Evolutionary conservation across 2,888 invertebrate genomes (phyloP), one percentile per base, ranked within the genome.

Genomic region (Glaucopsyche alexis): DNA sequence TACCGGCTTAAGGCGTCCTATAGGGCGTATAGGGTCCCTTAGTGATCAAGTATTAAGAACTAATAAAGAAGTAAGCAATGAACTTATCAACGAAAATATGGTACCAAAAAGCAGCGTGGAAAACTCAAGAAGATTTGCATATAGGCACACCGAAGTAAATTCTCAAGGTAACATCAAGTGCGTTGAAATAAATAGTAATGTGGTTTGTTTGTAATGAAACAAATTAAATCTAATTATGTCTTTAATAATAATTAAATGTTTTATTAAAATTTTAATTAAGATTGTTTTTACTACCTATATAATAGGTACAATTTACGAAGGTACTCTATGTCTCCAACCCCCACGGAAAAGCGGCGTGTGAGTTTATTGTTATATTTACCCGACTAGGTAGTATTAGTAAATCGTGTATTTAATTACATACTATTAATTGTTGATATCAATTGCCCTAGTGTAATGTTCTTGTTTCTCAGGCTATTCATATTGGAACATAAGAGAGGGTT

Each of bases 141-240:
- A 60, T 60, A 60, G 19, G 29, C 49, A 69, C 14, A 11, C 16
- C 8, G 40, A 55, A 7, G 19, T 6, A 11, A 55, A 71, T 55
- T 42, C n/a, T 16, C 55, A 45, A 16, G 8, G 72, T 42, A 52
- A 79, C 83, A 9, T 80, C 78, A 75, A 14, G 29, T 87, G 87
- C 77, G 76, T 86, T 29, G 85, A 87, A 76, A 82, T 86, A 70
- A 73, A 75, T 47, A 80, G 84, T 19, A 81, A 85, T 73, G 82
- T 88, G 75, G 83, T 88, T 13, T 88, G 87, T 76, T 79, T 78
- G 9, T 55, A 77, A 65, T 19, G 7, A 66, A 16, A 66, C 8
- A 16, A n/a, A 3, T 66, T 42, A 42, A 16, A 66, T 42, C 1
- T 55, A 6, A 55, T 55, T 9, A 11, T 11, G 11, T 55, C 7